Evolutionary conservation across 2,888 invertebrate species (phyloP).

Genomic region (Agonum fuliginosum): DNA sequence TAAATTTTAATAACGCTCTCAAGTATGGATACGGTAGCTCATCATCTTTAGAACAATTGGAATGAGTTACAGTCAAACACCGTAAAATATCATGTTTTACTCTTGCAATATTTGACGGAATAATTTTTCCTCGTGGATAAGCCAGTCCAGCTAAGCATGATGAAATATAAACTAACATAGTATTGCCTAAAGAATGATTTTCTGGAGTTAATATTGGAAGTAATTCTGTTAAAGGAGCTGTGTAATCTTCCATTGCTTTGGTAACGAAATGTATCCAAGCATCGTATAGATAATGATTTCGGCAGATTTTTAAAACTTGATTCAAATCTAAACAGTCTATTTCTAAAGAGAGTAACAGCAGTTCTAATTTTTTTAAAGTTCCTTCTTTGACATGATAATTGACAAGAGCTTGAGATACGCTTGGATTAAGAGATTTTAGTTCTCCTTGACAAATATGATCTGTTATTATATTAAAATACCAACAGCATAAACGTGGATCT

Average conservation of each 20-base stretch:
- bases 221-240: conserved; percentile 83
- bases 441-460: conserved; percentile 81
- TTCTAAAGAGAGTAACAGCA: conserved; percentile 82
- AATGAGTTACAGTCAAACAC: conserved; percentile 82
- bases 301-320: conserved; percentile 76
- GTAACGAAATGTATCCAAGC: conserved; percentile 86
- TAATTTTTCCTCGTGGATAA: conserved; percentile 86
- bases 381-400: conserved; percentile 79
- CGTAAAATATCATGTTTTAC: conserved; percentile 86
- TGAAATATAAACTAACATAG: conserved; percentile 88
- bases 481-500: conserved; percentile 71
- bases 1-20: conserved; percentile 85
- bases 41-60: conserved; percentile 76
- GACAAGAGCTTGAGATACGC: conserved; percentile 83
- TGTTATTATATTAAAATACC: conserved; percentile 82
- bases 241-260: conserved; percentile 84
- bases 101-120: conserved; percentile 76
- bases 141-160: conserved; percentile 91
- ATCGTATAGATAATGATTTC: conserved; percentile 79
- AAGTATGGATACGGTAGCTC: conserved; percentile 84
- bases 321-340: conserved; percentile 86
- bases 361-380: conserved; percentile 79
- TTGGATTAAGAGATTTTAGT: conserved; percentile 79
- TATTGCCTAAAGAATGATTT: conserved; percentile 83
- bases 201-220: conserved; percentile 74